Percentiles rank a stretch among this genome's conserved stretches.
These are phyloP conservation scores for Chelidonichthys spinosus DNA, from an alignment of 2,797 vertebrate species.

Conservation along the genomic window DNA sequence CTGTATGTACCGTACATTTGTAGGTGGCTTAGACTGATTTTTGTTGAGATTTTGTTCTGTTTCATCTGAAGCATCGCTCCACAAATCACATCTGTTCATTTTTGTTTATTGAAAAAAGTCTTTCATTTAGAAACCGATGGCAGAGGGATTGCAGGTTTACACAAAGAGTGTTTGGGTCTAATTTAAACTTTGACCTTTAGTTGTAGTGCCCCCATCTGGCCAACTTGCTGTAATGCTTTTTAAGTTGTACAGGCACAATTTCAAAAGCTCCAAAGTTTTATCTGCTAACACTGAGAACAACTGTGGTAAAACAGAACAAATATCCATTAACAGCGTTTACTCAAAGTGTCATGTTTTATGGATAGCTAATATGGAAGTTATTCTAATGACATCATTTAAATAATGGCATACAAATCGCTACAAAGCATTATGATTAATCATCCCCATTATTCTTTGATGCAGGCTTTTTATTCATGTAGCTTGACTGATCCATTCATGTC, in stretches of 20 bases:
- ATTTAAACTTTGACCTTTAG: constrained; percentile 59
- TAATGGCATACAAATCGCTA: constrained; percentile 19
- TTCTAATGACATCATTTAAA: constrained; percentile 13
- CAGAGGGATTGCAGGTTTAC: constrained; percentile 7
- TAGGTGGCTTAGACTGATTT: not conserved
- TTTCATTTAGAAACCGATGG: not conserved
- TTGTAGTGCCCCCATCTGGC: constrained; percentile 69
- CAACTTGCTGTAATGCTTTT: constrained; percentile 45
- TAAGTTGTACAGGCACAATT: not conserved
- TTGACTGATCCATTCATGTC: constrained; percentile 44
- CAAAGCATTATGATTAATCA: constrained; percentile 21
- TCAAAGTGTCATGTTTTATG: constrained; percentile 4
- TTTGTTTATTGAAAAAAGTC: not conserved
- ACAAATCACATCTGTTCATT: not conserved
- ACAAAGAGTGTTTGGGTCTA: not conserved
- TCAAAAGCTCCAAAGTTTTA: not conserved
- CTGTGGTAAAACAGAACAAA: constrained; percentile 5
- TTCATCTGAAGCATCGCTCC: not conserved
- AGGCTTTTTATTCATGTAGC: constrained; percentile 38
- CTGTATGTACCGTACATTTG: not conserved
- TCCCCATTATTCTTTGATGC: constrained; percentile 32
- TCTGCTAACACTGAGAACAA: not conserved
- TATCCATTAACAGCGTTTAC: not conserved
- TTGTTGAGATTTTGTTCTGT: not conserved
- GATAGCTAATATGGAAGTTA: not conserved